Percentiles rank a stretch among this genome's conserved stretches.
These are phyloP conservation scores for Spodoptera picta DNA, from an alignment of 2,888 invertebrate genomes.

Conservation along the genomic window DNA sequence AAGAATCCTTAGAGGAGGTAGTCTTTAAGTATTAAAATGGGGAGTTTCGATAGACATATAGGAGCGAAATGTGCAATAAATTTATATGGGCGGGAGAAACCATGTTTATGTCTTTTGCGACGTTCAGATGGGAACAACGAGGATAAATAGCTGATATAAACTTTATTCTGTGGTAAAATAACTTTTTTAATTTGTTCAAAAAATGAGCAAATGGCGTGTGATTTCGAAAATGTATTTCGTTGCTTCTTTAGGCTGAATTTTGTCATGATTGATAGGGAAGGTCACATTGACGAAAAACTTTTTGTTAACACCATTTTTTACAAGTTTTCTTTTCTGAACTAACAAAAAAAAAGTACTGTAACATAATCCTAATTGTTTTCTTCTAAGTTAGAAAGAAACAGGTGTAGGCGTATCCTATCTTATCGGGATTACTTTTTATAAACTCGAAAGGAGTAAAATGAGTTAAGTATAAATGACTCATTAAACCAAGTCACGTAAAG, in stretches of 20 bases:
- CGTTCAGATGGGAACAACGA: slow-evolving; percentile 6
- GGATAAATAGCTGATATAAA: slow-evolving; percentile 12
- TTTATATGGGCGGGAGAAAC: slow-evolving; percentile 7
- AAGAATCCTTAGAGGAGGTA: neutral
- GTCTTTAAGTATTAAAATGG: slow-evolving; percentile 18
- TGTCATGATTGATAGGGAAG: too few relatives aligned
- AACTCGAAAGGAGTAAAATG: neutral
- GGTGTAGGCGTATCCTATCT: neutral
- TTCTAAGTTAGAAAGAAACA: neutral
- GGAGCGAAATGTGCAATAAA: slow-evolving; percentile 7
- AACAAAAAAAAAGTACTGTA: too few relatives aligned
- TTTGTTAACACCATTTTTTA: too few relatives aligned
- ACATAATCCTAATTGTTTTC: too few relatives aligned
- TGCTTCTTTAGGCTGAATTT: neutral
- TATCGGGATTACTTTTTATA: neutral
- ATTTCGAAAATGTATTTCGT: neutral
- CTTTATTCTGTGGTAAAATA: slow-evolving; percentile 16
- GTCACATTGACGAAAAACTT: too few relatives aligned
- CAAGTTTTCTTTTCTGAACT: too few relatives aligned
- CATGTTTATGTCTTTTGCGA: slow-evolving; percentile 12
- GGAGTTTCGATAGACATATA: slow-evolving; percentile 13
- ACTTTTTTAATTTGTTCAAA: slow-evolving; percentile 20
- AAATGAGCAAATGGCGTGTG: slow-evolving; percentile 19
- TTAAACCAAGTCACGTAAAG: slow-evolving; percentile 22
- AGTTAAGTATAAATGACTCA: neutral